Evolutionary conservation across 2,113 vertebrate species (phyloP), one percentile per base, ranked within the genome.

Genomic region (Ictidomys tridecemlineatus): DNA sequence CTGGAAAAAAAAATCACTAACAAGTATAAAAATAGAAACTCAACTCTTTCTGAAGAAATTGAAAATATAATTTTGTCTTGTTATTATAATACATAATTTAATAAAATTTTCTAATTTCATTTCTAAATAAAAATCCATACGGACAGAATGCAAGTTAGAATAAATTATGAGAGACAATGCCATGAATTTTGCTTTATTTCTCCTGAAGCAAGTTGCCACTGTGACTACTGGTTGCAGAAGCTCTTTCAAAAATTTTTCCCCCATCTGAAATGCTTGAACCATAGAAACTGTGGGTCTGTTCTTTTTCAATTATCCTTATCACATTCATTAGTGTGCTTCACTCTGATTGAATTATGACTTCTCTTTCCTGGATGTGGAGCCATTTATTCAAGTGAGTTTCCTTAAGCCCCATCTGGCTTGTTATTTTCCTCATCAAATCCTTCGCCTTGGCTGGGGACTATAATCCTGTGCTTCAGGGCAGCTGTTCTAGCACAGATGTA

Each of bases 291-390:
- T 11, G n/a, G 65, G 16, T 92, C 95, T 96, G 84, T 51, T 97
- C 76, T 96, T 88, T 88, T 53, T 97, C 96, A 97, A 0, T 48
- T 82, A 37, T 4, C 10, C 53, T 97, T 97, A 67, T 96, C 92
- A 87, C 11, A 39, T 63, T 96, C 93, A 30, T 67, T 78, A 95
- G 67, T n/a, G 72, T 85, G 77, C 34, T 94, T 92, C 89, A 85
- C 30, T 93, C 32, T 56, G 93, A 96, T 83, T 97, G 93, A 88
- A 79, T 90, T 93, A 86, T 30, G 77, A 89, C 96, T 88, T 63
- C 45, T 95, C 96, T 80, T 78, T 77, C n/a, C 8, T 20, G n/a
- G 61, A 9, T 91, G 51, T 85, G 87, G 86, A 85, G 56, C 83
- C 65, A 86, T 93, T 89, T 78, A 61, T 84, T 76, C 85, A 45